phyloP scores from a whole-genome alignment of 2,888 invertebrate genomes.

The Dioctria rufipes region DNA sequence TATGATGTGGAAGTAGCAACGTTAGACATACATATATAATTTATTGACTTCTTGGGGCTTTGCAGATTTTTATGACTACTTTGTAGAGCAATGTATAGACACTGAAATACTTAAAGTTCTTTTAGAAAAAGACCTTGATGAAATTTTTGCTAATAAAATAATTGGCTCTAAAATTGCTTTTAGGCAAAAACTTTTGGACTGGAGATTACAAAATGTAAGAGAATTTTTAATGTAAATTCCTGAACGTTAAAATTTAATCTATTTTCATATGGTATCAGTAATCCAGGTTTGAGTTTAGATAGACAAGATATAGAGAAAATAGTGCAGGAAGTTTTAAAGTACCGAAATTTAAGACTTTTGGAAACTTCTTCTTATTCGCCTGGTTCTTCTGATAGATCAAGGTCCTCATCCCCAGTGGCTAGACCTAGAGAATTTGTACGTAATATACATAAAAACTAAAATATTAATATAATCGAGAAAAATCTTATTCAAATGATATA shows the following conservation, averaged over 20 bases:
- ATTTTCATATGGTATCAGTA: not conserved
- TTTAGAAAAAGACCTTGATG: too few relatives aligned
- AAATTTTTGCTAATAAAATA: too few relatives aligned
- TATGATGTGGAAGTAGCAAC: too few relatives aligned
- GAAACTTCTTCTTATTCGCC: not conserved
- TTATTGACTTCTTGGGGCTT: too few relatives aligned
- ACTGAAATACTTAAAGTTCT: too few relatives aligned
- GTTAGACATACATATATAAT: too few relatives aligned
- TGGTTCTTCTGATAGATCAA: not conserved
- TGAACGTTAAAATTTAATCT: not conserved
- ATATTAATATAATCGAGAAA: not conserved
- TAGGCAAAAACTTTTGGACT: not conserved
- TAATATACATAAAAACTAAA: not conserved
- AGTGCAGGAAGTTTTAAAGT: not conserved
- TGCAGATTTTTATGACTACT: too few relatives aligned
- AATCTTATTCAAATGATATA: not conserved
- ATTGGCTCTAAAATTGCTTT: too few relatives aligned
- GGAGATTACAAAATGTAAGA: not conserved
- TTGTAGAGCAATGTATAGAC: too few relatives aligned
- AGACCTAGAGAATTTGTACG: not conserved
- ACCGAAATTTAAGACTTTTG: not conserved
- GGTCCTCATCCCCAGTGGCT: not conserved
- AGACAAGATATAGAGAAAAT: not conserved
- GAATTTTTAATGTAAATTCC: not conserved
- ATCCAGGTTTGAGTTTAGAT: not conserved